Conservation (phyloP, 2,888 invertebrate species). For the Tinea trinotella region DNA sequence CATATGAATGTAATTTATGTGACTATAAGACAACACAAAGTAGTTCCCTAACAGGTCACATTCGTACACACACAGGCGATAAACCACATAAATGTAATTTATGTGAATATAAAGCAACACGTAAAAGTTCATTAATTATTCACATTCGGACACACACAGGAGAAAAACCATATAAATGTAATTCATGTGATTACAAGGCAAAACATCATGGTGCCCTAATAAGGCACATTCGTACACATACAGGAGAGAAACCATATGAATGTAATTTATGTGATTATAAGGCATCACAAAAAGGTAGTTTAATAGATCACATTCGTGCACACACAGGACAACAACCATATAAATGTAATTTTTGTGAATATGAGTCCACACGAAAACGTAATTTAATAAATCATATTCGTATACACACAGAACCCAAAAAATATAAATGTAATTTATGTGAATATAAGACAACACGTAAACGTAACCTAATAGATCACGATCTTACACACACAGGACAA, state of each 20-base stretch:
- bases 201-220: conserved; percentile 5
- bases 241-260: conserved; percentile 19
- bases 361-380: conserved; percentile 10
- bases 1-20: too few species aligned
- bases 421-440: conserved; percentile 18
- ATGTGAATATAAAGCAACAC: too few species aligned
- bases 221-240: conserved; percentile 18
- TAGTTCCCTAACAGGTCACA: too few species aligned
- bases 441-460: not conserved
- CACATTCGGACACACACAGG: conserved; percentile 20
- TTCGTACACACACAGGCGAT: too few species aligned
- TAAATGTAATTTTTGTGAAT: conserved; percentile 17
- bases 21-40: too few species aligned
- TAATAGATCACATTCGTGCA: conserved; percentile 18
- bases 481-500: conserved; percentile 19
- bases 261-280: too few species aligned
- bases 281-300: not conserved
- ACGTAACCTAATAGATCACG: conserved; percentile 5
- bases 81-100: too few species aligned
- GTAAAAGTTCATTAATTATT: too few species aligned
- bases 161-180: conserved; percentile 19
- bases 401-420: conserved; percentile 20
- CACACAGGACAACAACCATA: conserved; percentile 19
- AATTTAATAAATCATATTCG: conserved; percentile 14
- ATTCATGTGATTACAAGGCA: conserved; percentile 13